These are phyloP conservation scores for Cuculus canorus DNA, from an alignment of 2,797 vertebrate genomes.

Conservation along the genomic window DNA sequence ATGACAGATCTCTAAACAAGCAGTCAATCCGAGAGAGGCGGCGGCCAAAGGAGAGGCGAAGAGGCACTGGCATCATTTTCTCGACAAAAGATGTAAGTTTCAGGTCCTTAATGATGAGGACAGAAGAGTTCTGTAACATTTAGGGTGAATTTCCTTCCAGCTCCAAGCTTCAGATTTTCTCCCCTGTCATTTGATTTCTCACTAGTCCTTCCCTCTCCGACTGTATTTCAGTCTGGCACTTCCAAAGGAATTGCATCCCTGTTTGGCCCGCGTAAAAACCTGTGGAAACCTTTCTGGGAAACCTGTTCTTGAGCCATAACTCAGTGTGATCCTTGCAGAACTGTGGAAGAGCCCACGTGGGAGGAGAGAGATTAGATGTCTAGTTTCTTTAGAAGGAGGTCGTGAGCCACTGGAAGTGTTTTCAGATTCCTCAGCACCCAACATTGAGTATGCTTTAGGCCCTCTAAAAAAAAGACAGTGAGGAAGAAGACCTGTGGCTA, in stretches of 20 bases:
- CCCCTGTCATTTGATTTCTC: neutral
- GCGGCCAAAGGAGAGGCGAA: constrained; percentile 68
- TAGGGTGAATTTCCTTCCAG: neutral
- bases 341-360: neutral
- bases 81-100: constrained; percentile 79
- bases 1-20: constrained; percentile 67
- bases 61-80: constrained; percentile 75
- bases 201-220: neutral
- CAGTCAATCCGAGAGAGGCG: constrained; percentile 74
- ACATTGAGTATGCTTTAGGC: neutral
- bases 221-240: neutral
- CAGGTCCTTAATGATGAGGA: neutral
- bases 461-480: neutral
- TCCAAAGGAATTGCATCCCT: neutral
- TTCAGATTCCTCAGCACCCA: neutral
- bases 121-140: neutral
- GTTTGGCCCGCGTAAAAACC: neutral
- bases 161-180: neutral
- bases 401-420: neutral
- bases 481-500: neutral
- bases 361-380: neutral
- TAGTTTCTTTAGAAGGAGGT: neutral
- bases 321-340: neutral
- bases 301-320: neutral
- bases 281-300: too few species aligned